A percentile compares a stretch with the other conserved stretches of the same genome.
These are phyloP conservation scores for Sciaenops ocellatus DNA, from an alignment of 2,797 vertebrate species.

Conservation along the genomic window DNA sequence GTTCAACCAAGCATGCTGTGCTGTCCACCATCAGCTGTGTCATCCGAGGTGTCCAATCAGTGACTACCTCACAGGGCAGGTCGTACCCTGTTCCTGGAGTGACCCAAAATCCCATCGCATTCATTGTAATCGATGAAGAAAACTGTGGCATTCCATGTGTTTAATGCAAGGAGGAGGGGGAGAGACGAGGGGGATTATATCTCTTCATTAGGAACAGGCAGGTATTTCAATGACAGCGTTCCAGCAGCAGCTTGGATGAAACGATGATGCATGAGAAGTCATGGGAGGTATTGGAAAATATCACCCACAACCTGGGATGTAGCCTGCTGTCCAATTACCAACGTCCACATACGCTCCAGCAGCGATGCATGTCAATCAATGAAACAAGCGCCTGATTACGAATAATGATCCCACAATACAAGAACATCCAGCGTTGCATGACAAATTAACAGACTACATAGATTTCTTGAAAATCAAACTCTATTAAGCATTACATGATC, in stretches of 20 bases:
- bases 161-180: neutral
- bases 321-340: conserved; percentile 45
- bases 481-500: conserved; percentile 30
- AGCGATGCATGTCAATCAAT: conserved; percentile 64
- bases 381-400: conserved; percentile 41
- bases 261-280: conserved; percentile 58
- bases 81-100: conserved; percentile 55
- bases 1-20: conserved; percentile 73
- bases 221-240: conserved; percentile 31
- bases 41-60: conserved; percentile 80
- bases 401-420: conserved; percentile 41
- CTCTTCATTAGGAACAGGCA: conserved; percentile 51
- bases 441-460: conserved; percentile 39
- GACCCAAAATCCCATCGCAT: conserved; percentile 43
- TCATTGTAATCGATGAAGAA: conserved; percentile 13
- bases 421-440: conserved; percentile 59
- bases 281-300: conserved; percentile 30
- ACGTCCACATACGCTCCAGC: conserved; percentile 4
- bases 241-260: conserved; percentile 18
- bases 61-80: conserved; percentile 66
- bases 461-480: conserved; percentile 50
- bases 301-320: conserved; percentile 15
- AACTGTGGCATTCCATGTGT: neutral
- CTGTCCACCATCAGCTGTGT: conserved; percentile 73
- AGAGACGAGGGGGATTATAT: conserved; percentile 3